Conservation (phyloP, 64 coral and sea anemone genomes). For the Pocillopora damicornis region DNA sequence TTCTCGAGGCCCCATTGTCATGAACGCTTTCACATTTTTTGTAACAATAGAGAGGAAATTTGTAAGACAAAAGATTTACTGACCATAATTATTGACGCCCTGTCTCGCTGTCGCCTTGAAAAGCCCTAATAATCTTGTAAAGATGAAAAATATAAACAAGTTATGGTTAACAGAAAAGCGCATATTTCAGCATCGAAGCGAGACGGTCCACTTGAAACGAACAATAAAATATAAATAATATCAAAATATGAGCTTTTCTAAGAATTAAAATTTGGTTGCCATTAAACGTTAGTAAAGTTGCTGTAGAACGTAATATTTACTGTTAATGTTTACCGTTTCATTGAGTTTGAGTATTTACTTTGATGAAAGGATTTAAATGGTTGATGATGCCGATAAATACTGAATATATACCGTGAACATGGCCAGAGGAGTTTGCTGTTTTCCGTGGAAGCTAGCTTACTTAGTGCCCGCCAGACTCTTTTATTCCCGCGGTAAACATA, state of each 20-base stretch:
- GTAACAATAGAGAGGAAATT: conserved; percentile 22
- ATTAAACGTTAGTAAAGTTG: background rate
- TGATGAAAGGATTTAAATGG: background rate
- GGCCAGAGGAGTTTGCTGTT: no score
- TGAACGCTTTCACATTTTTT: conserved; percentile 11
- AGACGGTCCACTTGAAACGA: background rate
- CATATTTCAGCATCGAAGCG: background rate
- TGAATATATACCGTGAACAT: background rate
- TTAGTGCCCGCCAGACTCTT: no score
- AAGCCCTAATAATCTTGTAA: conserved; percentile 5
- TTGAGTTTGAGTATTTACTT: conserved; percentile 42
- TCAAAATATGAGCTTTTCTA: background rate
- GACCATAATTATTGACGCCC: background rate
- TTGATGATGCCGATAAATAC: background rate
- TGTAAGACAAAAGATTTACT: conserved; percentile 32
- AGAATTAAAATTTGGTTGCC: no score
- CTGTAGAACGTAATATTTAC: conserved; percentile 4
- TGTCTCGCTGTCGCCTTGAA: background rate
- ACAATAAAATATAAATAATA: background rate
- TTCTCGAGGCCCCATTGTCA: conserved; percentile 12
- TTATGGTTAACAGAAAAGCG: background rate
- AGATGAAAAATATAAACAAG: conserved; percentile 28
- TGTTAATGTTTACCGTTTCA: conserved; percentile 18
- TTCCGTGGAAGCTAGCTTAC: no score
- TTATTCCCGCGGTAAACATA: no score